These are phyloP conservation scores for Cyaniris semiargus DNA, from an alignment of 2,888 invertebrate genomes.

Conservation along the genomic window DNA sequence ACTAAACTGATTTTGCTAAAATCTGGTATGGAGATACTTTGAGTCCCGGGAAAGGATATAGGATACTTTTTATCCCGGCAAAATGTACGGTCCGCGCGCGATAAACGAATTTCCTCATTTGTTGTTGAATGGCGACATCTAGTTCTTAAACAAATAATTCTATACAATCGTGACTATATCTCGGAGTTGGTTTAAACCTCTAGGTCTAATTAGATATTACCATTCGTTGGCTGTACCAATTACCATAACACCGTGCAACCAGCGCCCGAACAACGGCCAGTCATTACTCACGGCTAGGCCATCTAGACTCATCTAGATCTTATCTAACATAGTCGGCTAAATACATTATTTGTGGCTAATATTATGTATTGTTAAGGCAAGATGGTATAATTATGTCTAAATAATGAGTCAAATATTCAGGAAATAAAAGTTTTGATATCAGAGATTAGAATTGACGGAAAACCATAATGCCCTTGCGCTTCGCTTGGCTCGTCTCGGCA, in stretches of 20 bases:
- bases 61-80: too few species aligned
- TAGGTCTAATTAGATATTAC: conserved; percentile 58
- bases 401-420: background rate
- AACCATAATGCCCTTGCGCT: too few species aligned
- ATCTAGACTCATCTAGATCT: conserved; percentile 58
- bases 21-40: too few species aligned
- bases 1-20: too few species aligned
- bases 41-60: too few species aligned
- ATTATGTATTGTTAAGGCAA: background rate
- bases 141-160: too few species aligned
- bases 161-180: background rate
- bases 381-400: background rate
- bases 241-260: conserved; percentile 43
- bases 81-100: too few species aligned
- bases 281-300: conserved; percentile 59
- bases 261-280: conserved; percentile 48
- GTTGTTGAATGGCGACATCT: too few species aligned
- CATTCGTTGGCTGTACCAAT: conserved; percentile 36
- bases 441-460: too few species aligned
- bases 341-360: background rate
- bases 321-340: conserved; percentile 45
- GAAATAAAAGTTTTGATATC: too few species aligned
- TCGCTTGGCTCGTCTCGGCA: too few species aligned
- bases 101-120: too few species aligned
- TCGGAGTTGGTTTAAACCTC: conserved; percentile 35